A percentile compares a stretch with the other conserved stretches of the same genome.
Evolutionary conservation across 2,113 vertebrate genomes (phyloP).

Genomic region (Glareola pratincola): DNA sequence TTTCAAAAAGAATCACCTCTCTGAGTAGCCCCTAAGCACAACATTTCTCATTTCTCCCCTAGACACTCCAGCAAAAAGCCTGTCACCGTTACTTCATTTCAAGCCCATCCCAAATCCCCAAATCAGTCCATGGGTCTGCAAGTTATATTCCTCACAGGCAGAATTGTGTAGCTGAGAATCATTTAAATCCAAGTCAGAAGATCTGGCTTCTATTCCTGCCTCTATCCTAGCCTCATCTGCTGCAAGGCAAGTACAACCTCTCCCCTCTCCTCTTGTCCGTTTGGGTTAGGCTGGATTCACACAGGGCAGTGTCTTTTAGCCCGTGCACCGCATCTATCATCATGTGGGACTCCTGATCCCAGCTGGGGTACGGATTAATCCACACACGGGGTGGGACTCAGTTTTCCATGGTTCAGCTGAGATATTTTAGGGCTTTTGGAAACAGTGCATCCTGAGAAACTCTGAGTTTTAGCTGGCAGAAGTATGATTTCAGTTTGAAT

Average conservation of each 20-base stretch:
- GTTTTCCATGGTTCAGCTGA: background rate
- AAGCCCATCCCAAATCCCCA: background rate
- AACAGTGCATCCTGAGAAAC: background rate
- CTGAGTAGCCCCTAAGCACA: background rate
- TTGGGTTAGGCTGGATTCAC: background rate
- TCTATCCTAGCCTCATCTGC: background rate
- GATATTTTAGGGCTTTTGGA: background rate
- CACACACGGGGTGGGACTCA: background rate
- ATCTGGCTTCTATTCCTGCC: background rate
- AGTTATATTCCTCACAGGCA: background rate
- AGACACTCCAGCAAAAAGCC: background rate
- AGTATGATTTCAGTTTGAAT: background rate
- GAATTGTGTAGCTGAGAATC: background rate
- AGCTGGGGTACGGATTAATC: rapidly evolving
- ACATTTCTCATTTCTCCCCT: background rate
- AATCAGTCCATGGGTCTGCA: background rate
- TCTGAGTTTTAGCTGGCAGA: background rate
- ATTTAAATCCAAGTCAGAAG: background rate
- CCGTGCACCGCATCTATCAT: rapidly evolving
- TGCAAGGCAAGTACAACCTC: background rate
- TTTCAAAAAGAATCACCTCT: background rate
- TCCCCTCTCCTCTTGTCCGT: background rate
- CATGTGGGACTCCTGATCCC: rapidly evolving
- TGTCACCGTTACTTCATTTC: background rate
- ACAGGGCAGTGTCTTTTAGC: background rate